A percentile compares a stretch with the other conserved stretches of the same genome.
phyloP scores from a whole-genome alignment of 2,113 vertebrate genomes.

The Antigone vipio region DNA sequence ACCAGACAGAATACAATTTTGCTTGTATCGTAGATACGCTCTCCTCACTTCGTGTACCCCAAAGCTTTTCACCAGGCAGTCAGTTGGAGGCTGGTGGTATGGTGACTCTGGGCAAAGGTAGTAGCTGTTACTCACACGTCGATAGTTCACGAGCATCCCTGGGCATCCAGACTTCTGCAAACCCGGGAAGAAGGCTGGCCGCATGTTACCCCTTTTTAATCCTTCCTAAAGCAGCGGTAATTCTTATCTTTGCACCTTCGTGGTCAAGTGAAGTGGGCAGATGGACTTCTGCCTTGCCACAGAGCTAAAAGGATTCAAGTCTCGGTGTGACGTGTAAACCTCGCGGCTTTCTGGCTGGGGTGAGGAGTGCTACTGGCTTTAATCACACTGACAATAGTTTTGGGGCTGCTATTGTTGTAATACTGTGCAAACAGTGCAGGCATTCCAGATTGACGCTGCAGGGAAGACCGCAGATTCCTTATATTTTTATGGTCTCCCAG shows the following conservation, averaged over 20 bases:
- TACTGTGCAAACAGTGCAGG: not conserved
- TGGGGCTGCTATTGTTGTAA: not conserved
- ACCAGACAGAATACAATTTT: not conserved
- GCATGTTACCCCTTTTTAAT: not conserved
- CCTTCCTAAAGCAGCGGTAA: not conserved
- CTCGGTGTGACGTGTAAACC: rapidly evolving
- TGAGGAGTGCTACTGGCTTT: not conserved
- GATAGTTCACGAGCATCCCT: not conserved
- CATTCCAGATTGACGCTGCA: conserved; percentile 25
- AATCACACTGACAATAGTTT: not conserved
- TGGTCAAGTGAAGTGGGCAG: not conserved
- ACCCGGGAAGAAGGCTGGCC: not conserved
- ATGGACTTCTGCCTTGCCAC: not conserved
- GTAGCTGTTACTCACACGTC: not conserved
- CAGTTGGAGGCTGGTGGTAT: not conserved
- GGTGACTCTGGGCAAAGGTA: not conserved
- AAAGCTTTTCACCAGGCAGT: not conserved
- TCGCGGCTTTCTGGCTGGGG: rapidly evolving
- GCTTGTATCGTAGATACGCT: not conserved
- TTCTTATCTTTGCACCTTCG: not conserved
- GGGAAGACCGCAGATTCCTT: conserved; percentile 25
- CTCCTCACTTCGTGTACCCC: rapidly evolving
- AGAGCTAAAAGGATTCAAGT: not conserved
- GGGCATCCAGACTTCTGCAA: not conserved
- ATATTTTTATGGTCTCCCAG: conserved; percentile 57